Evolutionary conservation across 2,888 invertebrate genomes (phyloP).

Genomic region (Philereme vetulata): DNA sequence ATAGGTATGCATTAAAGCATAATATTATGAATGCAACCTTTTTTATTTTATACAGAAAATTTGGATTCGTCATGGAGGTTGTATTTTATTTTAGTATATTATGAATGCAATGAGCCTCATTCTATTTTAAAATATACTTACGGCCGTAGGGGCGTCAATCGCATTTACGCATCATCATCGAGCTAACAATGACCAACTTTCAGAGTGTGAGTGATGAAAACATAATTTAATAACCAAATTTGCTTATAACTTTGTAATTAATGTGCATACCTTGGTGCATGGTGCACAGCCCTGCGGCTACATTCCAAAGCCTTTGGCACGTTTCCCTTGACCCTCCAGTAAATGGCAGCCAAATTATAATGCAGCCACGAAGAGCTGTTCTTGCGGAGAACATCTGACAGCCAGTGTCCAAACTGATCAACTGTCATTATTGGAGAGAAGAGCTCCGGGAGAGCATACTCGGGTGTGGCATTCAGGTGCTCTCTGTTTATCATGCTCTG

Average conservation of each 20-base stretch:
- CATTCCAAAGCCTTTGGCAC: constrained; percentile 92
- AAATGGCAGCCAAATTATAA: constrained; percentile 90
- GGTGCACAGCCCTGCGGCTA: constrained; percentile 88
- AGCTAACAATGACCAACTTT: too few relatives aligned
- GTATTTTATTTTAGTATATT: too few relatives aligned
- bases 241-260: constrained; percentile 16
- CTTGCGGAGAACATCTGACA: constrained; percentile 84
- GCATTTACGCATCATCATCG: too few relatives aligned
- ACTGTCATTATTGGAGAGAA: constrained; percentile 61
- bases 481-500: constrained; percentile 67
- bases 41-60: too few relatives aligned
- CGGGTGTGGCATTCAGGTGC: constrained; percentile 61
- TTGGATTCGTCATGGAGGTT: too few relatives aligned
- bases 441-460: constrained; percentile 53
- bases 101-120: too few relatives aligned
- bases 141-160: too few relatives aligned
- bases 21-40: too few relatives aligned
- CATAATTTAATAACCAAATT: too few relatives aligned
- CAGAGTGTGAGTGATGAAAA: too few relatives aligned
- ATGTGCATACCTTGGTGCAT: constrained; percentile 85
- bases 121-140: too few relatives aligned
- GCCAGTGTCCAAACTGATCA: constrained; percentile 84
- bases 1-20: too few relatives aligned
- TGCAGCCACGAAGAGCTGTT: constrained; percentile 91
- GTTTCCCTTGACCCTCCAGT: constrained; percentile 90